Base-by-base conservation (phyloP, 1,140 invertebrate species). In the Psix sp. region DNA sequence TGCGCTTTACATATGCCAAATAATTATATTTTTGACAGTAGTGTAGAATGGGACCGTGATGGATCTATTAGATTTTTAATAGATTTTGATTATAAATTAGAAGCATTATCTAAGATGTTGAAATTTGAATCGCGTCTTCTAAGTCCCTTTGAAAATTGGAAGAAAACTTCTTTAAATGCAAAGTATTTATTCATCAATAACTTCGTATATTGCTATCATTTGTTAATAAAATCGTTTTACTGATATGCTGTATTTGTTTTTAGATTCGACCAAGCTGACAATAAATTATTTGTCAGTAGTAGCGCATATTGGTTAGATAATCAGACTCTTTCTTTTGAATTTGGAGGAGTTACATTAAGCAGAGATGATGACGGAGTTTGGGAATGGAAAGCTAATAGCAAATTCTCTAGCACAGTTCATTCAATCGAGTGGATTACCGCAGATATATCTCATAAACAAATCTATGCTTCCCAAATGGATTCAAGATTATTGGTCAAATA, bases 121-220 rank as follows among this genome's bases (percentile, higher is more conserved):
- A 83, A 83, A 45, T 59, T 90, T 15, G 84, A 88, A 31, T 86
- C 84, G 3, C 89, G 91, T 51, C 73, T 94, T 6, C 82, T 89
- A 0, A 94, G 93, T 0, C 93, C 93, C 0, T 93, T 94, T 74
- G 85, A 90, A 2, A 90, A 91, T n/a, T 94, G 93, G 92, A 89
- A 86, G 46, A 90, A 89, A 26, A 93, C 92, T 13, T 90, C 89
- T 13, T 84, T 94, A 0, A 89, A 89, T 70, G 82, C 89, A 33
- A 89, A 89, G 91, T 93, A 80, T 31, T 26, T 5, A 33, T 11
- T 26, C n/a, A n/a, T n/a, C n/a, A n/a, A n/a, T n/a, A n/a, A n/a
- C n/a, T n/a, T n/a, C n/a, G n/a, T n/a, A n/a, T n/a, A n/a, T n/a
- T n/a, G n/a, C n/a, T n/a, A n/a, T n/a, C n/a, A n/a, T n/a, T n/a